Percentiles rank a stretch among this genome's conserved stretches.
Conservation (phyloP, 2,888 invertebrate genomes). For the Xestia xanthographa region DNA sequence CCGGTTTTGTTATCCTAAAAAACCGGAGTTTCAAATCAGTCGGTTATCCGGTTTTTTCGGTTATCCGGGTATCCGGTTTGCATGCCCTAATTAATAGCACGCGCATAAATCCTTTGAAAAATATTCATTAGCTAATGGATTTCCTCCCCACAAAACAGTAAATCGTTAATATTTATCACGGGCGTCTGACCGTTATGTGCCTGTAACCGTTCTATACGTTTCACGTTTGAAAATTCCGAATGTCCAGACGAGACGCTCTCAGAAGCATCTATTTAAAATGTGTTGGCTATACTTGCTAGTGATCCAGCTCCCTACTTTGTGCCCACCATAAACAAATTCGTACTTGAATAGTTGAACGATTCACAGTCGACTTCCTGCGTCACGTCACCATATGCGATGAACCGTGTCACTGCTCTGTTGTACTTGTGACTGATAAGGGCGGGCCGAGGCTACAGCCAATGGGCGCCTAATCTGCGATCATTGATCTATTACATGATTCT, state of each 20-base stretch:
- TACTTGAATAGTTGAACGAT: conserved; percentile 72
- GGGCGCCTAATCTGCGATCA: conserved; percentile 70
- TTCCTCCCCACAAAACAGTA: conserved; percentile 6
- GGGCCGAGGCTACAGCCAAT: conserved; percentile 70
- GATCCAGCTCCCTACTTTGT: conserved; percentile 50
- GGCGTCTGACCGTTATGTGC: neutral
- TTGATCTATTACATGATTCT: conserved; percentile 53
- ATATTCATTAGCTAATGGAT: conserved; percentile 26
- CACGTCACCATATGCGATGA: conserved; percentile 68
- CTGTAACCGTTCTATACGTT: neutral
- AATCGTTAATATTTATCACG: neutral
- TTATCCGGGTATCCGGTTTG: too few relatives aligned
- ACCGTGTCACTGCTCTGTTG: conserved; percentile 70
- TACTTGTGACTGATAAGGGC: conserved; percentile 81
- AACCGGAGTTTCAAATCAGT: too few relatives aligned
- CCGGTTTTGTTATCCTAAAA: too few relatives aligned
- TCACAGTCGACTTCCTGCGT: conserved; percentile 74
- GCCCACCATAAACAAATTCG: conserved; percentile 71
- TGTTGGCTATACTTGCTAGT: neutral
- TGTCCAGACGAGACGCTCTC: neutral
- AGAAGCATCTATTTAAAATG: conserved; percentile 10
- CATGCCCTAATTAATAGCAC: too few relatives aligned
- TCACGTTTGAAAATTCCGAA: neutral
- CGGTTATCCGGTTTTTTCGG: too few relatives aligned
- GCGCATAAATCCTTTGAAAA: neutral